A percentile compares a stretch with the other conserved stretches of the same genome.
phyloP scores from a whole-genome alignment of 2,888 invertebrate species.

The Diarsia mendica region DNA sequence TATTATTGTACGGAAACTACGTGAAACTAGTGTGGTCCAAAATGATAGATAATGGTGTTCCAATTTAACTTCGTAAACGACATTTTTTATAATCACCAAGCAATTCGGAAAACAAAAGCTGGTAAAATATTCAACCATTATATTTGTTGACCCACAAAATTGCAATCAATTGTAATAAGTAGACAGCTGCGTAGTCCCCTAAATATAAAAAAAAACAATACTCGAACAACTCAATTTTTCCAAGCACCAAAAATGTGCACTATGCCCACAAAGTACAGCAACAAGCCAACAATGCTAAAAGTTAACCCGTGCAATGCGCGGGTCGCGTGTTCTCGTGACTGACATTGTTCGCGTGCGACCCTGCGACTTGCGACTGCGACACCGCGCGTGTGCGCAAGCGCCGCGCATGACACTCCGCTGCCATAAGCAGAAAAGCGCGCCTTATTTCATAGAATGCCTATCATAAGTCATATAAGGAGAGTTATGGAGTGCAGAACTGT shows the following conservation, averaged over 20 bases:
- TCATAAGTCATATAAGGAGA: constrained; percentile 43
- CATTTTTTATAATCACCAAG: too few relatives aligned
- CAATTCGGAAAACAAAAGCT: neutral
- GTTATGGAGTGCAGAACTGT: constrained; percentile 28
- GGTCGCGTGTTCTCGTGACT: constrained; percentile 53
- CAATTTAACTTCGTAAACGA: too few relatives aligned
- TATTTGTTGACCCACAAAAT: neutral
- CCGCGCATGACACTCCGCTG: constrained; percentile 52
- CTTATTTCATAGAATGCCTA: constrained; percentile 38
- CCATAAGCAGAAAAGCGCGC: constrained; percentile 39
- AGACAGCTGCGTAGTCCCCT: neutral
- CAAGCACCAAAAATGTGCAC: neutral
- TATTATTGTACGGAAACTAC: constrained; percentile 12
- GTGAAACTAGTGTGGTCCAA: neutral
- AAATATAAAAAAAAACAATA: neutral
- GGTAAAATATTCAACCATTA: neutral
- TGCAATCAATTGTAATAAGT: neutral
- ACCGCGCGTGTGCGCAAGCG: constrained; percentile 52
- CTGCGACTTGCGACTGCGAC: constrained; percentile 26
- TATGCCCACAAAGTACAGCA: constrained; percentile 15
- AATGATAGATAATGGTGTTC: neutral
- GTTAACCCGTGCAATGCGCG: constrained; percentile 45
- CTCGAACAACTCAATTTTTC: constrained; percentile 1
- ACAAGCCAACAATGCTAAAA: constrained; percentile 33
- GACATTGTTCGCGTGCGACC: constrained; percentile 70